These are phyloP conservation scores for Drosophila melanica DNA, from an alignment of 1,140 invertebrate species.

Conservation along the genomic window DNA sequence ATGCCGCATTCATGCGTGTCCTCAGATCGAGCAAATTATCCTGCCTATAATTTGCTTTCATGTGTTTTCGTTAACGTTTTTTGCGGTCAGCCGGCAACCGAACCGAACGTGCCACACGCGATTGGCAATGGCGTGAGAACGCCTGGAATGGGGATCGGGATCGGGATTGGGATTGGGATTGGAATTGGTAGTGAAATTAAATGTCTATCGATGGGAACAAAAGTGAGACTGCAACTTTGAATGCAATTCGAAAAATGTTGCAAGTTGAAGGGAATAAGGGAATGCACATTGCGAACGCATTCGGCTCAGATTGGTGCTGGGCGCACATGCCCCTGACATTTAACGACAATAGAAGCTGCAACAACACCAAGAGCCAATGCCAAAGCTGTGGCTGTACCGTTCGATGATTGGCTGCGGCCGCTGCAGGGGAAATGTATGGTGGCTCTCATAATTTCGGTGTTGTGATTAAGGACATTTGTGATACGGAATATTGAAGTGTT, in stretches of 20 bases:
- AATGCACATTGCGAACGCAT: conserved; percentile 13
- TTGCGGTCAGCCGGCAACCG: conserved; percentile 32
- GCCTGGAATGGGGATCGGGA: not conserved
- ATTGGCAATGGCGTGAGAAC: conserved; percentile 12
- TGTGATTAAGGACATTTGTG: conserved; percentile 20
- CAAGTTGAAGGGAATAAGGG: not conserved
- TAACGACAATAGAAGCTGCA: conserved; percentile 52
- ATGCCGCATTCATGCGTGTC: conserved; percentile 27
- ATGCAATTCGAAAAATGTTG: conserved; percentile 24
- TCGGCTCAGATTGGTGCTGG: conserved; percentile 27
- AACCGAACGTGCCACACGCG: conserved; percentile 59
- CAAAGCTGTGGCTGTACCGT: conserved; percentile 58
- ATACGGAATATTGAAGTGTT: not conserved
- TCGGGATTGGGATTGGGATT: not conserved
- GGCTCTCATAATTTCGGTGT: conserved; percentile 24
- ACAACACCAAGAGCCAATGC: conserved; percentile 60
- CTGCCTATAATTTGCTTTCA: conserved; percentile 49
- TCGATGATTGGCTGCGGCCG: conserved; percentile 68
- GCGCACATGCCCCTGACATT: conserved; percentile 78
- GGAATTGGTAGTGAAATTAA: conserved; percentile 9
- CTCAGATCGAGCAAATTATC: conserved; percentile 7
- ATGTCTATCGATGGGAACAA: conserved; percentile 12
- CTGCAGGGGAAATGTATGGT: conserved; percentile 25
- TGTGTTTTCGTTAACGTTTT: conserved; percentile 35
- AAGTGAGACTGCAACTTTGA: conserved; percentile 6